These are phyloP conservation scores for Amiota communis DNA, from an alignment of 2,888 invertebrate species.

Conservation along the genomic window DNA sequence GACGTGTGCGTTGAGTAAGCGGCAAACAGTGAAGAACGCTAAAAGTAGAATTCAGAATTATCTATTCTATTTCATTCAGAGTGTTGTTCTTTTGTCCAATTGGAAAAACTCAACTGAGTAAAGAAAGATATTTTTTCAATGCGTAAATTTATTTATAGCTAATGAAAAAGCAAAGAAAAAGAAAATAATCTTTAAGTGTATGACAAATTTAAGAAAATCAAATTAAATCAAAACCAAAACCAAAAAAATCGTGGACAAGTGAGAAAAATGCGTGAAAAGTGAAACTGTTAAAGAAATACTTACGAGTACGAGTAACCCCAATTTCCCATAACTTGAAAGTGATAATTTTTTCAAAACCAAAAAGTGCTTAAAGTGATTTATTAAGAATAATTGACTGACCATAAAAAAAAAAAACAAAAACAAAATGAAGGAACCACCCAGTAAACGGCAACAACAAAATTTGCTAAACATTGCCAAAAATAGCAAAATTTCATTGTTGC, in stretches of 20 bases:
- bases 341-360: too few relatives aligned
- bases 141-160: slow-evolving; percentile 13
- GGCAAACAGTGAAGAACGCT: slow-evolving; percentile 46
- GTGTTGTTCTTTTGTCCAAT: background rate
- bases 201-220: slow-evolving; percentile 1
- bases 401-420: slow-evolving; percentile 50
- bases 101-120: slow-evolving; percentile 46
- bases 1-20: slow-evolving; percentile 43
- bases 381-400: slow-evolving; percentile 15
- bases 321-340: slow-evolving; percentile 17
- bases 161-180: background rate
- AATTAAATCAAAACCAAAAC: slow-evolving; percentile 13
- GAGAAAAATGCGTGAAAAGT: slow-evolving; percentile 8
- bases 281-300: slow-evolving; percentile 33
- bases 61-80: background rate
- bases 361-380: too few relatives aligned
- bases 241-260: background rate
- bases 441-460: slow-evolving; percentile 1
- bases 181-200: too few relatives aligned
- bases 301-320: slow-evolving; percentile 26
- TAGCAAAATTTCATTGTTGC: background rate
- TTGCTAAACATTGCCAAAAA: background rate
- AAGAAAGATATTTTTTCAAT: slow-evolving; percentile 42
- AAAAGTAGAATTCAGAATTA: slow-evolving; percentile 26
- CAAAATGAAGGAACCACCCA: slow-evolving; percentile 36